Conservation (phyloP, 2,113 vertebrate genomes). For the Hippoglossus stenolepis region DNA sequence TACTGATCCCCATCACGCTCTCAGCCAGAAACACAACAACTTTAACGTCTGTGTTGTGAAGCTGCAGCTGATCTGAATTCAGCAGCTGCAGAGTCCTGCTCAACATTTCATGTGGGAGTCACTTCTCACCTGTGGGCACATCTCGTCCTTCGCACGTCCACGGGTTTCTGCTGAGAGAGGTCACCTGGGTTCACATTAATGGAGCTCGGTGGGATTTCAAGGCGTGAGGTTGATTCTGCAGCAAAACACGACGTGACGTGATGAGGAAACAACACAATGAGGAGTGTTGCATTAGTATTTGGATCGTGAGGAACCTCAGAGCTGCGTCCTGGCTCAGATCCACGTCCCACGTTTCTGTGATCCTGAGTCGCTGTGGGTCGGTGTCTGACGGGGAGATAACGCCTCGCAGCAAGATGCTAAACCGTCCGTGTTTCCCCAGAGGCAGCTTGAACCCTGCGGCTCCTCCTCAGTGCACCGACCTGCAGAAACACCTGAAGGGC, state of each 20-base stretch:
- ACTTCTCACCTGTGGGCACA: not conserved
- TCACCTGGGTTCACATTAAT: not conserved
- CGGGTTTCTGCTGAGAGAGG: not conserved
- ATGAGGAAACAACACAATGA: no score
- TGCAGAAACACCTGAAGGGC: slow-evolving; percentile 21
- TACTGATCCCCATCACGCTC: slow-evolving; percentile 70
- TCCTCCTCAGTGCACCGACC: slow-evolving; percentile 34
- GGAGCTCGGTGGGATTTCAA: not conserved
- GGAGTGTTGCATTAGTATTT: no score
- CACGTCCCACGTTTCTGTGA: no score
- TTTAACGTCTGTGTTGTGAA: not conserved
- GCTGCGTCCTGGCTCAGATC: no score
- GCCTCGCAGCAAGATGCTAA: slow-evolving; percentile 29
- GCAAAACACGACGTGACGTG: not conserved
- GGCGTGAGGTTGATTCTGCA: not conserved
- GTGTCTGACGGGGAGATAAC: not conserved
- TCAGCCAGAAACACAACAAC: no score
- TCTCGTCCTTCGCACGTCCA: no score
- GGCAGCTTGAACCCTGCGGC: slow-evolving; percentile 27
- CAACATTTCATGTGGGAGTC: not conserved
- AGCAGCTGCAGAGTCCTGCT: no score
- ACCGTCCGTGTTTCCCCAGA: slow-evolving; percentile 31
- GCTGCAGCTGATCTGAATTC: no score
- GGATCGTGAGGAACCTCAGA: no score
- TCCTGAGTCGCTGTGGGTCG: no score